Base-by-base conservation (phyloP, 2,888 invertebrate genomes). In the Lobophora halterata region DNA sequence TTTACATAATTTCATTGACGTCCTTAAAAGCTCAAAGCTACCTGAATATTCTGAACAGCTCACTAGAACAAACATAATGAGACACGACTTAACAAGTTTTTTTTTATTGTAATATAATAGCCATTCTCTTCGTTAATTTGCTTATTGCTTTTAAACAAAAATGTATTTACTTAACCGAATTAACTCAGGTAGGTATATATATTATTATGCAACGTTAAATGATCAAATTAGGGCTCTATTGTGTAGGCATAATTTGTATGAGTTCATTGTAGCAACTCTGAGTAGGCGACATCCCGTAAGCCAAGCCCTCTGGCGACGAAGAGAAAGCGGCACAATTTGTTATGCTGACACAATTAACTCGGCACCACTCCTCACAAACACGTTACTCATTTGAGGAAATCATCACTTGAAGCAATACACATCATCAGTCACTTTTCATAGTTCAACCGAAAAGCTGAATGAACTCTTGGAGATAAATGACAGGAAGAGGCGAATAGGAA, bases 241-340 rank as follows among this genome's bases (percentile, higher is more conserved):
- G 16, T 34, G 13, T 20, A 30, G 21, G 23, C 35, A 19, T 31
- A 34, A 29, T 26, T 26, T 13, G 27, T 28, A 36, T 28, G 26
- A 33, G 33, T 23, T 13, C 20, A 44, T 36, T 43, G 33, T 31
- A n/a, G 27, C 25, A 31, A 34, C 20, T 46, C 39, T 46, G 40
- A 34, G 57, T 54, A 58, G 50, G 54, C 52, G 54, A 46, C 34
- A 50, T 55, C 50, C 52, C 37, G 37, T 13, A 25, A 39, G 31
- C 47, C 36, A 30, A 37, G 49, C 45, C 49, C 43, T 37, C 42
- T 34, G 40, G 41, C 39, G 39, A 36, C 33, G 38, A 32, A 42
- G 58, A 55, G 59, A 61, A 61, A 61, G 61, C 46, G 45, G 49
- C 50, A 56, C 51, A 48, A 52, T 56, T 48, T 51, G 51, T 55